A percentile compares a stretch with the other conserved stretches of the same genome.
These are phyloP conservation scores for Choloepus hoffmanni DNA, from an alignment of 2,113 vertebrate genomes.

Conservation along the genomic window DNA sequence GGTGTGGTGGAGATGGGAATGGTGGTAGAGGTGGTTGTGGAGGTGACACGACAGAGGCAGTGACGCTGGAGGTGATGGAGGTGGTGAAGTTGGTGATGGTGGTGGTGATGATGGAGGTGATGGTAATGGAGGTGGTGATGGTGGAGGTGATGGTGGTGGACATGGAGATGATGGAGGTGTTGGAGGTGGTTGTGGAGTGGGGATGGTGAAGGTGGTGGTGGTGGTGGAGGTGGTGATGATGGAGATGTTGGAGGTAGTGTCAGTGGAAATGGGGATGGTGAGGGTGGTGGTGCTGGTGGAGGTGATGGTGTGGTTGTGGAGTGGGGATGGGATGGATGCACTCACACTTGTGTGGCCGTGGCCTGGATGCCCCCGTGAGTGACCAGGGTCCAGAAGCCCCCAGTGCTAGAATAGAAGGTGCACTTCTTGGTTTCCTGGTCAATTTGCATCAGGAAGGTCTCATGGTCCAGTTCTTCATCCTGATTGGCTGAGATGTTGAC, in stretches of 20 bases:
- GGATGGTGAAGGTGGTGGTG: no score
- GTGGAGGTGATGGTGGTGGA: not conserved
- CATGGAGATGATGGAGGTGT: not conserved
- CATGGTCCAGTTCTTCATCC: conserved; percentile 95
- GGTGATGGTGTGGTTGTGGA: not conserved
- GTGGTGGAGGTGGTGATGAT: not conserved
- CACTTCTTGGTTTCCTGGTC: conserved; percentile 94
- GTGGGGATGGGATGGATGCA: not conserved
- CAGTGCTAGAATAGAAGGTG: conserved; percentile 93
- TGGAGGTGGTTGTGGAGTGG: not conserved
- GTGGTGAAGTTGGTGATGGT: fast-evolving
- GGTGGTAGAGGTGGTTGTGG: not conserved
- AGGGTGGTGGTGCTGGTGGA: fast-evolving
- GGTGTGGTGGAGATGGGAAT: no score
- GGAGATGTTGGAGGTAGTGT: fast-evolving
- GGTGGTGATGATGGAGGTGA: no score
- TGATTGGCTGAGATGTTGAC: conserved; percentile 98
- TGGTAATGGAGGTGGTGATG: fast-evolving
- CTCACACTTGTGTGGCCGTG: conserved; percentile 94
- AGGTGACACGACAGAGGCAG: not conserved
- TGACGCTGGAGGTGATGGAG: not conserved
- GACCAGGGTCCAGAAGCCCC: conserved; percentile 97
- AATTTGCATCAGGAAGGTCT: conserved; percentile 98
- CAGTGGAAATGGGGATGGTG: fast-evolving
- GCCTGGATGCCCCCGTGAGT: conserved; percentile 95